phyloP scores from a whole-genome alignment of 2,797 vertebrate species.

The Harpagifer antarcticus region DNA sequence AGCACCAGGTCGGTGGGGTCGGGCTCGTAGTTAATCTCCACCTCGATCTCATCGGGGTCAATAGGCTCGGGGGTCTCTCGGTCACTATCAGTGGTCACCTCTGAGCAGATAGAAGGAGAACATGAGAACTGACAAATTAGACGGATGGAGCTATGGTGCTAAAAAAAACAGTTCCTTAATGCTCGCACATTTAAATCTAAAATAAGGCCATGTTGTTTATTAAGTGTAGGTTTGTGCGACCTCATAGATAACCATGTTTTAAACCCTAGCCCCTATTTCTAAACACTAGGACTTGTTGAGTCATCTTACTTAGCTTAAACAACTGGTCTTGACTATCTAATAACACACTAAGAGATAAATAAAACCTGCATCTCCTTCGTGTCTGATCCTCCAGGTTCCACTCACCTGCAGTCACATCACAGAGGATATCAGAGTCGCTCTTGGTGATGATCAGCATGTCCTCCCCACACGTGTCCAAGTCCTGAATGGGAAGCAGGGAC shows the following conservation, averaged over 20 bases:
- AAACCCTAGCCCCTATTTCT: neutral
- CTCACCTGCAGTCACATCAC: slow-evolving; percentile 78
- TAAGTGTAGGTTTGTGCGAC: no score
- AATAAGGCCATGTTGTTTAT: no score
- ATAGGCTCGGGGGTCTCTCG: slow-evolving; percentile 86
- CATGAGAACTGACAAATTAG: neutral
- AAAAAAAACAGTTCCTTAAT: no score
- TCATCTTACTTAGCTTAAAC: neutral
- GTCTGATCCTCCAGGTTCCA: neutral
- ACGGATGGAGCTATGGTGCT: neutral
- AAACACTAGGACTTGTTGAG: neutral
- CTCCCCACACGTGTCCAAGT: slow-evolving; percentile 82
- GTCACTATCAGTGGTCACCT: slow-evolving; percentile 83
- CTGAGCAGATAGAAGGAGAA: slow-evolving; percentile 70
- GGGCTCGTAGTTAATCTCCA: slow-evolving; percentile 93
- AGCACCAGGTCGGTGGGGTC: slow-evolving; percentile 96
- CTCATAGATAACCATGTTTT: no score
- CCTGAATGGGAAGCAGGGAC: slow-evolving; percentile 88
- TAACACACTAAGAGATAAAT: neutral
- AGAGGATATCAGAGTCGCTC: slow-evolving; percentile 53
- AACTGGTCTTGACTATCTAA: neutral
- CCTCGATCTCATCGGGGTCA: slow-evolving; percentile 89
- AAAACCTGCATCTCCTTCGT: neutral
- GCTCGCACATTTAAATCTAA: no score
- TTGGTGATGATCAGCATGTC: slow-evolving; percentile 75